Percentiles rank a stretch among this genome's conserved stretches.
phyloP scores from a whole-genome alignment of 1,140 invertebrate species.

The Plectrocnemia conspersa region DNA sequence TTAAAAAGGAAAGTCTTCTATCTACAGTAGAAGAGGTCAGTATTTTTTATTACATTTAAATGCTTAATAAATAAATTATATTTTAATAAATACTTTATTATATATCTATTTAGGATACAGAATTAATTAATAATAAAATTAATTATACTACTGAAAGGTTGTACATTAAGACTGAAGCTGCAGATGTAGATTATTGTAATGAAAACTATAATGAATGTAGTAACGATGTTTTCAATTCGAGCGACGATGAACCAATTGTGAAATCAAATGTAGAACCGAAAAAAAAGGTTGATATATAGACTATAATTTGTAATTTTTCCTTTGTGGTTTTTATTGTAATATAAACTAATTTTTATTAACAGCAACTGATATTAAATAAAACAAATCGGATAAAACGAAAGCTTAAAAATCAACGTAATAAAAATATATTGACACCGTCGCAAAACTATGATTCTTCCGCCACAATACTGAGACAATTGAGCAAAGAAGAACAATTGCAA shows the following conservation, averaged over 20 bases:
- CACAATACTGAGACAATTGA: constrained; percentile 14
- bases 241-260: constrained; percentile 28
- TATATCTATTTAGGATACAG: too few species aligned
- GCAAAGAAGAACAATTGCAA: constrained; percentile 24
- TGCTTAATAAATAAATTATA: too few species aligned
- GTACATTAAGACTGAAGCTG: constrained; percentile 22
- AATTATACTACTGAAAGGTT: neutral
- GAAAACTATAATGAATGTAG: too few species aligned
- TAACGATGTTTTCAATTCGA: too few species aligned
- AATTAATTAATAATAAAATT: too few species aligned
- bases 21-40: too few species aligned
- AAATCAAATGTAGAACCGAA: constrained; percentile 12
- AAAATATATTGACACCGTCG: constrained; percentile 14
- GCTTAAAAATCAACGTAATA: neutral
- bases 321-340: neutral
- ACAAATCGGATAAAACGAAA: neutral
- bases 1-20: too few species aligned
- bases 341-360: constrained; percentile 4
- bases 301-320: neutral
- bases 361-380: neutral
- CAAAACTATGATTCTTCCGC: constrained; percentile 26
- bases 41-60: too few species aligned
- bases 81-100: too few species aligned
- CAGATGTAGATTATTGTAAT: constrained; percentile 21
- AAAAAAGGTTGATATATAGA: constrained; percentile 1